Evolutionary conservation across 2,797 vertebrate genomes (phyloP).

Genomic region (Zalophus californianus): DNA sequence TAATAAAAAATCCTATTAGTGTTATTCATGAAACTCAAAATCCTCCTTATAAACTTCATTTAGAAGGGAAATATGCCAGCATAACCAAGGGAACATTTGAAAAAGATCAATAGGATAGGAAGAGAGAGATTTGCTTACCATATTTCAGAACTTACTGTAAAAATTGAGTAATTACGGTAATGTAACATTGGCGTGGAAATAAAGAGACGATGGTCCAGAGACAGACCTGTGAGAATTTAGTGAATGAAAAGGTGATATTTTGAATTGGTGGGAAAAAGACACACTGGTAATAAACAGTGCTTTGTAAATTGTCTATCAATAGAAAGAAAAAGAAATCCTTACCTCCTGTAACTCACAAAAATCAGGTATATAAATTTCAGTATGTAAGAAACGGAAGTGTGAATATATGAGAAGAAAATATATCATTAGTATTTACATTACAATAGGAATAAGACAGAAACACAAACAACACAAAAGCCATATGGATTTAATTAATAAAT

Average conservation of each 20-base stretch:
- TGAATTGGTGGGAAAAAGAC: not conserved
- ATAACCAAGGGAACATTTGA: not conserved
- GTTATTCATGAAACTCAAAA: constrained; percentile 48
- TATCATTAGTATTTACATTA: not conserved
- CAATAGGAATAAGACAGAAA: not conserved
- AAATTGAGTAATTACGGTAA: constrained; percentile 36
- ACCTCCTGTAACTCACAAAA: not conserved
- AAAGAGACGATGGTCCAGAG: not conserved
- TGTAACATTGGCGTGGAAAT: not conserved
- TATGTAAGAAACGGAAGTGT: not conserved
- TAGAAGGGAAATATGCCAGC: not conserved
- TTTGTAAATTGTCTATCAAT: not conserved
- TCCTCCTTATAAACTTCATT: constrained; percentile 33
- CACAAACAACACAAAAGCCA: not conserved
- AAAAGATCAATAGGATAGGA: not conserved
- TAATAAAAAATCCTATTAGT: constrained; percentile 49
- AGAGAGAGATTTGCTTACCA: not conserved
- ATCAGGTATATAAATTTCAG: not conserved
- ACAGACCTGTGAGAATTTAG: not conserved
- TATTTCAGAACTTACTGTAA: not conserved
- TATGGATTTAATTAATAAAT: not conserved
- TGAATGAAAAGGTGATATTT: not conserved
- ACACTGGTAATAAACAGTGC: not conserved
- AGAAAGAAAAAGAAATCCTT: not conserved
- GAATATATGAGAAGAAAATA: not conserved